Base-by-base conservation (phyloP, 2,797 vertebrate genomes). In the Danionella dracula region DNA sequence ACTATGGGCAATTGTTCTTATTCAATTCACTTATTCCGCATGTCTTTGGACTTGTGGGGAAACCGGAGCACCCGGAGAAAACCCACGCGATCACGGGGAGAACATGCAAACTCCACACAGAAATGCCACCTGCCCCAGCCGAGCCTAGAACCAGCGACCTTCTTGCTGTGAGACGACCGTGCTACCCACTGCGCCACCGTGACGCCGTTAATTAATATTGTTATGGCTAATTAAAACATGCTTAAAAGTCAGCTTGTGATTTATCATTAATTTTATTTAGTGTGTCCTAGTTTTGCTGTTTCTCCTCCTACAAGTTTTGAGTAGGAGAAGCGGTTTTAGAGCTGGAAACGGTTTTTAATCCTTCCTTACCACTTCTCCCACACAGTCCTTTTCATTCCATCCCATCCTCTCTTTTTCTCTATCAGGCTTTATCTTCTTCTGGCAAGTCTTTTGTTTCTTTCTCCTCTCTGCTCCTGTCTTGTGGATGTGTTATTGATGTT, bases 401-500 rank as follows among this genome's bases (percentile, higher is more conserved):
- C 15, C 13, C 20, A 19, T 27, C 40, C 61, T n/a, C 32, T 35
- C 32, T 66, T 13, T 50, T 21, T 38, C 20, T 62, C 8, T 2
- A 32, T 42, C 27, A 16, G 32, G 35, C 32, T 2, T 49, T 44
- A 46, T 66, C 42, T 57, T 55, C 5, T 58, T 55, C 5, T 58
- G 54, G 35, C 46, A 57, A 58, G 34, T 21, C 35, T 56, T 17
- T 60, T 29, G 77, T 35, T 70, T 67, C 23, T 11, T 63, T 32
- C 15, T 1, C 54, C 60, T 57, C 68, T 73, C 71, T 70, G 58
- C 42, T 66, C 70, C 70, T 62, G 53, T 73, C 31, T 38, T 59
- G 20, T 17, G 8, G 40, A 11, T 37, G 51, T 45, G 41, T 38
- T 55, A 38, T 48, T 46, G 10, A 48, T 56, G 63, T 23, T 7